Evolutionary conservation across 2,888 invertebrate species (phyloP).

Genomic region (Mythimna lalbum): DNA sequence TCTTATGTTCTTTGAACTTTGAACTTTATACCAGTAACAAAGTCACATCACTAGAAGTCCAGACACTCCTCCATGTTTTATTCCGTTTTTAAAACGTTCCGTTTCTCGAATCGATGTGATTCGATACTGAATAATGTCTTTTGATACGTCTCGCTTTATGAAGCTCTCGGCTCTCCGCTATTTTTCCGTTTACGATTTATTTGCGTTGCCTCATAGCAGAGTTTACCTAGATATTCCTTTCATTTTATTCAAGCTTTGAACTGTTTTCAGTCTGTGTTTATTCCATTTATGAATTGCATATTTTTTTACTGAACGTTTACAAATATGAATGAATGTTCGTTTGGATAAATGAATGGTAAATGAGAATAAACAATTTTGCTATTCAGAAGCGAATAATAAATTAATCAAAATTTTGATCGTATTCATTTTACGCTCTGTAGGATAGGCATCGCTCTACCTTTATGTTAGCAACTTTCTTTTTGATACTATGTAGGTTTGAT

Average conservation of each 20-base stretch:
- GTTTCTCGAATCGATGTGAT: conserved; percentile 64
- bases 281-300: conserved; percentile 30
- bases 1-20: not conserved
- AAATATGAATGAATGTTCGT: conserved; percentile 12
- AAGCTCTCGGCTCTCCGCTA: conserved; percentile 69
- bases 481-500: not conserved
- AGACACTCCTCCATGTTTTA: conserved; percentile 64
- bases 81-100: conserved; percentile 69
- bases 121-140: conserved; percentile 80
- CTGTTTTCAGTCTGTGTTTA: conserved; percentile 54
- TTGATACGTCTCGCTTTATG: conserved; percentile 74
- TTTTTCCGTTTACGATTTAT: conserved; percentile 78
- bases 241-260: conserved; percentile 60
- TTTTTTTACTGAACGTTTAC: conserved; percentile 6
- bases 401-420: conserved; percentile 20
- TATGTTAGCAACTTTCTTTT: conserved; percentile 9
- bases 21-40: conserved; percentile 40
- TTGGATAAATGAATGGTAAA: conserved; percentile 5
- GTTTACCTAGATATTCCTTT: conserved; percentile 63
- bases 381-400: conserved; percentile 16
- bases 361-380: conserved; percentile 17
- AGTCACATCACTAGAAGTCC: conserved; percentile 54
- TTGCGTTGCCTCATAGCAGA: conserved; percentile 67
- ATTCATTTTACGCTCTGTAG: conserved; percentile 23
- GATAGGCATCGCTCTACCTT: conserved; percentile 8